A percentile compares a stretch with the other conserved stretches of the same genome.
Conservation (phyloP, 2,113 vertebrate genomes). For the Acanthisitta chloris region DNA sequence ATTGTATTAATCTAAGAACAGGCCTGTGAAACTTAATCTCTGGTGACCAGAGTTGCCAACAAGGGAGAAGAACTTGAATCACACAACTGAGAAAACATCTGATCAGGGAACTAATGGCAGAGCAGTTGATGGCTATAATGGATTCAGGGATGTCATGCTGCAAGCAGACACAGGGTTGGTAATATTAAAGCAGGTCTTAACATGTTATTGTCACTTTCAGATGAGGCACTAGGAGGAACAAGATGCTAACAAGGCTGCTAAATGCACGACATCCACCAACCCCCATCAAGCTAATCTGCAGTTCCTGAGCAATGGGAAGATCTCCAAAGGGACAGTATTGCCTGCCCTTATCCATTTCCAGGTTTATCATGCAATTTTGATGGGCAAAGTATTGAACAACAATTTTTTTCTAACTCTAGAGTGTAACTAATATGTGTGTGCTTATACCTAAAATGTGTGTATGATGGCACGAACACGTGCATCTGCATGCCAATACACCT, state of each 20-base stretch:
- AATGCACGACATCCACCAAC: neutral
- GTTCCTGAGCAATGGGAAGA: neutral
- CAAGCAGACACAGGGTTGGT: neutral
- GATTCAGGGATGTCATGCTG: neutral
- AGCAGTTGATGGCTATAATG: neutral
- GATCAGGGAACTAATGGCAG: neutral
- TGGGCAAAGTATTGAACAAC: neutral
- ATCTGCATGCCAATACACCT: neutral
- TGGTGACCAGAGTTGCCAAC: fast-evolving
- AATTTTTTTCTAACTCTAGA: neutral
- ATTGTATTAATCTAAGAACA: neutral
- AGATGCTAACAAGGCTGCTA: neutral
- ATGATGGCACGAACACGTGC: fast-evolving
- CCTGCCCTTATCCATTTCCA: neutral
- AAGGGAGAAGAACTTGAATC: neutral
- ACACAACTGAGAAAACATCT: neutral
- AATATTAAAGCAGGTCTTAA: neutral
- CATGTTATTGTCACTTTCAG: neutral
- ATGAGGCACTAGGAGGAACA: neutral
- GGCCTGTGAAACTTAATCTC: neutral
- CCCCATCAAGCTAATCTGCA: neutral
- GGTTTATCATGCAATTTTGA: neutral
- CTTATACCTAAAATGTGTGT: neutral
- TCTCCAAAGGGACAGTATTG: neutral
- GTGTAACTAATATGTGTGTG: neutral